Evolutionary conservation across 35 echinoderm and acorn worm species (phyloP).

Genomic region (Ptychodera flava): DNA sequence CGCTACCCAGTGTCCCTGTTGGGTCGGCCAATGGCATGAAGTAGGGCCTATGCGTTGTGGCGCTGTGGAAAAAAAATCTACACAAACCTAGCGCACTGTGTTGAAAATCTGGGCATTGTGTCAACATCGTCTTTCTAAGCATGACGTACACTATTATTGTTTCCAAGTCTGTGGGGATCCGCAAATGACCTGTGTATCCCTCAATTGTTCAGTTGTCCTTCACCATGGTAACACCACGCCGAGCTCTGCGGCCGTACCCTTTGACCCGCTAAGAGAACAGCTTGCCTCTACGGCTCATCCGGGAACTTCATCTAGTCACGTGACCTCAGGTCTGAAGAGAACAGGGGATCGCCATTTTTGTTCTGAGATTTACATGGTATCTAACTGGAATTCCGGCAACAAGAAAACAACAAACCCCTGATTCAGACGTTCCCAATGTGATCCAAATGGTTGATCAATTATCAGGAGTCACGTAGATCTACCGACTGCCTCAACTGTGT

Average conservation of each 20-base stretch:
- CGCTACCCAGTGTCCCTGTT: too few species aligned
- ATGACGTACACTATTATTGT: too few species aligned
- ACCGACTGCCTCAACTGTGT: background rate
- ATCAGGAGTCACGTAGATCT: background rate
- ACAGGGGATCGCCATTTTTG: background rate
- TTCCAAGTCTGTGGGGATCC: too few species aligned
- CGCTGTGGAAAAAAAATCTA: too few species aligned
- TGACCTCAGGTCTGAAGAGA: background rate
- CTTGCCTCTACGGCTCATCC: background rate
- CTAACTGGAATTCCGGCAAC: background rate
- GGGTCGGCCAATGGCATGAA: too few species aligned
- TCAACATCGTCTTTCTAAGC: too few species aligned
- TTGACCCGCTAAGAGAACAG: background rate
- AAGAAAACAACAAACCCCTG: background rate
- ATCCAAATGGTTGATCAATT: background rate
- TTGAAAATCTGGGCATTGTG: too few species aligned
- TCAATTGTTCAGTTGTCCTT: background rate
- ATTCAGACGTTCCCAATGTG: background rate
- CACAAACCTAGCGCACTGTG: too few species aligned
- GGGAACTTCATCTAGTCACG: background rate
- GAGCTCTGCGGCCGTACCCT: background rate
- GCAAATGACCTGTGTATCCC: too few species aligned
- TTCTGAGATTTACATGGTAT: slow-evolving; percentile 17
- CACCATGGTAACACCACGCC: background rate
- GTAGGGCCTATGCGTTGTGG: too few species aligned